These are phyloP conservation scores for Dendropsophus ebraccatus DNA, from an alignment of 2,113 vertebrate genomes.

Conservation along the genomic window DNA sequence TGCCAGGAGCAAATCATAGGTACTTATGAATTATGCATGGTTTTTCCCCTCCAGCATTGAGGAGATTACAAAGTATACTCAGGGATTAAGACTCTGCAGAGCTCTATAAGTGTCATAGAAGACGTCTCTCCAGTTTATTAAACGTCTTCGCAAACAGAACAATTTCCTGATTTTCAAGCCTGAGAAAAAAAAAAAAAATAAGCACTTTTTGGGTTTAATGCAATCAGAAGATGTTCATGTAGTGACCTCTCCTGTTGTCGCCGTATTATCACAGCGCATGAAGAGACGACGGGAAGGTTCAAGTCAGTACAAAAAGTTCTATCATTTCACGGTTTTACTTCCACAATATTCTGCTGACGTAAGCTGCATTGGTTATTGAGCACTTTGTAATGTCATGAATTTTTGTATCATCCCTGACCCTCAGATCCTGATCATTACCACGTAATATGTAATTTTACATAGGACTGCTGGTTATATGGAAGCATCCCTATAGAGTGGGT, in stretches of 20 bases:
- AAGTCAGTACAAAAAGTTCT: background rate
- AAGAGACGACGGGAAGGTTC: background rate
- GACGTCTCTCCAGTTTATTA: constrained; percentile 18
- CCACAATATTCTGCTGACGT: too few relatives aligned
- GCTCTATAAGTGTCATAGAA: constrained; percentile 29
- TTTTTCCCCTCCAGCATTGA: background rate
- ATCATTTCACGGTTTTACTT: too few relatives aligned
- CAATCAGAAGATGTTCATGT: constrained; percentile 15
- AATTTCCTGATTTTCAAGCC: constrained; percentile 18
- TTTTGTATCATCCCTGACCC: too few relatives aligned
- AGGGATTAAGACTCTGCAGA: constrained; percentile 8
- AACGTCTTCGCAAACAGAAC: background rate
- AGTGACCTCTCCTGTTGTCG: background rate
- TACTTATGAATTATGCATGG: constrained; percentile 39
- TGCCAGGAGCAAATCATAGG: constrained; percentile 39
- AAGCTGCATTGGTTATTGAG: too few relatives aligned
- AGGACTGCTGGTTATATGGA: background rate
- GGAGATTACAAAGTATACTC: constrained; percentile 19
- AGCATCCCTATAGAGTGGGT: too few relatives aligned
- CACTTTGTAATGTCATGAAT: too few relatives aligned
- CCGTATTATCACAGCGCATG: background rate
- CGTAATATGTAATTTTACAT: background rate
- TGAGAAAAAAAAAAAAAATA: too few relatives aligned
- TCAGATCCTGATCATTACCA: too few relatives aligned
- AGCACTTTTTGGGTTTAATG: constrained; percentile 12